Evolutionary conservation across 2,888 invertebrate species (phyloP).

Genomic region (Drosophila barbarae): DNA sequence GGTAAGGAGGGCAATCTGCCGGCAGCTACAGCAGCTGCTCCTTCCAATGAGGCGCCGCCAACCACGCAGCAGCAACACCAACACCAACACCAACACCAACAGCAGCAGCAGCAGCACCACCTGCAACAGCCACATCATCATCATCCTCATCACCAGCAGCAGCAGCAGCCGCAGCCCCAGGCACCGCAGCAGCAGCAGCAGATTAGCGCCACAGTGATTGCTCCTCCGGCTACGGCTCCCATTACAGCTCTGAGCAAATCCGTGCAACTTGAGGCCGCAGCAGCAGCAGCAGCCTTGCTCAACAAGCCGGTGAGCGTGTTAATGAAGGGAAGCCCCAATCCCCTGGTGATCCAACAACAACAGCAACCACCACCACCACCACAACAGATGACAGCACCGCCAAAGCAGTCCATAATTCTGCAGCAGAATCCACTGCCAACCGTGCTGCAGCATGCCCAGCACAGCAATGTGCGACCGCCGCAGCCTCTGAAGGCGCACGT

Average conservation of each 20-base stretch:
- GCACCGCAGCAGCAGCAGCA: slow-evolving; percentile 43
- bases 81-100: slow-evolving; percentile 37
- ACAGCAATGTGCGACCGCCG: slow-evolving; percentile 79
- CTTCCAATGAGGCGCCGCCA: slow-evolving; percentile 41
- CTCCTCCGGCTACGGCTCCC: slow-evolving; percentile 52
- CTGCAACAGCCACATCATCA: slow-evolving; percentile 22
- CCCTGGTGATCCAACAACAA: slow-evolving; percentile 53
- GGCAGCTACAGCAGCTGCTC: slow-evolving; percentile 69
- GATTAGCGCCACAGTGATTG: slow-evolving; percentile 57
- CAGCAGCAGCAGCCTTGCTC: slow-evolving; percentile 51
- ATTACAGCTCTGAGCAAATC: slow-evolving; percentile 67
- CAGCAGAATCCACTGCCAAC: slow-evolving; percentile 69
- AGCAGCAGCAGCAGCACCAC: slow-evolving; percentile 43
- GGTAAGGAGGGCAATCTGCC: slow-evolving; percentile 82
- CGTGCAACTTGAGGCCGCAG: slow-evolving; percentile 58
- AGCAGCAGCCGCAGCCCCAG: slow-evolving; percentile 39
- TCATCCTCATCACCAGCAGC: slow-evolving; percentile 45
- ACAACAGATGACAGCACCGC: slow-evolving; percentile 39
- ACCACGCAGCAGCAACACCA: slow-evolving; percentile 45
- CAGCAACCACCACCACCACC: slow-evolving; percentile 32
- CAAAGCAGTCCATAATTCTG: slow-evolving; percentile 73
- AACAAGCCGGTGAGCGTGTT: slow-evolving; percentile 77
- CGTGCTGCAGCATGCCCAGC: slow-evolving; percentile 78
- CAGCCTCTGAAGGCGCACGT: slow-evolving; percentile 84
- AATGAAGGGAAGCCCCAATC: slow-evolving; percentile 67